Evolutionary conservation across 2,113 vertebrate genomes (phyloP).

Genomic region (Tonatia bakeri): DNA sequence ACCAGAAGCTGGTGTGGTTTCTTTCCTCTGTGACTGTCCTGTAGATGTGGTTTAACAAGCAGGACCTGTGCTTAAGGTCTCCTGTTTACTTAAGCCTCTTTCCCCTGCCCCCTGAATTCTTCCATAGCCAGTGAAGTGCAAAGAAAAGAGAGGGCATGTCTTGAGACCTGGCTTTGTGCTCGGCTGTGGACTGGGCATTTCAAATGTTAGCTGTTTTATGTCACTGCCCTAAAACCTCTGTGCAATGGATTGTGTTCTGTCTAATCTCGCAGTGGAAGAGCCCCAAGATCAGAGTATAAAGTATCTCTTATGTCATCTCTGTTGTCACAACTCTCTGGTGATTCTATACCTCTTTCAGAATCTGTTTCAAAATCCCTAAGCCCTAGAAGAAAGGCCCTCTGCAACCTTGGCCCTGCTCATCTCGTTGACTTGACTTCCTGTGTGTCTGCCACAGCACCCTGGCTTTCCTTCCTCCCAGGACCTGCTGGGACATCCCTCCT

Average conservation of each 20-base stretch:
- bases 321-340: background rate
- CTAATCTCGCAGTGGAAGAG: fast-evolving
- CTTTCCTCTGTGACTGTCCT: background rate
- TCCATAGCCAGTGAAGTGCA: background rate
- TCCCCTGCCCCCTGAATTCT: fast-evolving
- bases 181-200: background rate
- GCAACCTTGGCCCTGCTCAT: background rate
- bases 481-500: fast-evolving
- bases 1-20: background rate
- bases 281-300: background rate
- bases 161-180: background rate
- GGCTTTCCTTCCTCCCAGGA: background rate
- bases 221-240: background rate
- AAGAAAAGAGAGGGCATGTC: background rate
- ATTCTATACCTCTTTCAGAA: background rate
- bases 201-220: background rate
- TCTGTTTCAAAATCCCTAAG: fast-evolving
- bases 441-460: fast-evolving
- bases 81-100: background rate
- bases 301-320: background rate
- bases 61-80: background rate
- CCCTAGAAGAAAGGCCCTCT: background rate
- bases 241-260: background rate
- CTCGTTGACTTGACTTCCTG: background rate
- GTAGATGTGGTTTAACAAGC: background rate